Percentiles rank a stretch among this genome's conserved stretches.
phyloP scores from a whole-genome alignment of 1,140 invertebrate species.

The Laupala kohalensis region DNA sequence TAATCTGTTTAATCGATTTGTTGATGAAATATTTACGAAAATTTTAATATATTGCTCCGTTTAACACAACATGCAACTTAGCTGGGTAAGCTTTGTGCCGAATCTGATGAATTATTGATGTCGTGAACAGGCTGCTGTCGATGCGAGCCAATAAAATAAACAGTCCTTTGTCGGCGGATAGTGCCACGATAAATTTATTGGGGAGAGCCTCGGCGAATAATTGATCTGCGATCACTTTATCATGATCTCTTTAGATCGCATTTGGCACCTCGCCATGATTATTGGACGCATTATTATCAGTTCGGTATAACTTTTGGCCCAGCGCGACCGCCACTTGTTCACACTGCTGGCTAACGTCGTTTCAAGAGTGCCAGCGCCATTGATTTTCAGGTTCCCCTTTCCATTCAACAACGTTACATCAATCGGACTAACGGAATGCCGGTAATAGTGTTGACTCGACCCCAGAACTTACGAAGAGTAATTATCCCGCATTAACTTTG shows the following conservation, averaged over 20 bases:
- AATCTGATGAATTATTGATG: neutral
- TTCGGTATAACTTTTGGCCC: neutral
- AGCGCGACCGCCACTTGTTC: too few relatives aligned
- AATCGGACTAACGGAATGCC: too few relatives aligned
- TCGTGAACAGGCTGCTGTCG: neutral
- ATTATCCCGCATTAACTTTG: too few relatives aligned
- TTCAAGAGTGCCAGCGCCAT: too few relatives aligned
- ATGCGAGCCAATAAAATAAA: neutral
- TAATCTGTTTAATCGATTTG: neutral
- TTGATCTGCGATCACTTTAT: neutral
- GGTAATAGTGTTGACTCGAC: too few relatives aligned
- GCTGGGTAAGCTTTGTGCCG: neutral
- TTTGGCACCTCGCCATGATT: neutral
- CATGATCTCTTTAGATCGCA: neutral
- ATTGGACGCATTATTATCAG: neutral
- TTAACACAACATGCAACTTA: neutral
- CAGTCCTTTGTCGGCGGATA: neutral
- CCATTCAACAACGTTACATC: too few relatives aligned
- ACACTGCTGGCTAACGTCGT: too few relatives aligned
- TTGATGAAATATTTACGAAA: neutral
- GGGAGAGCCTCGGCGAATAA: neutral
- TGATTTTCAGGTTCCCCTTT: too few relatives aligned
- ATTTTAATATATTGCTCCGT: neutral
- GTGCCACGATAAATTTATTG: neutral
- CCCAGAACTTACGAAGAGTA: too few relatives aligned